Base-by-base conservation (phyloP, 2,113 vertebrate genomes). In the Seriola aureovittata region DNA sequence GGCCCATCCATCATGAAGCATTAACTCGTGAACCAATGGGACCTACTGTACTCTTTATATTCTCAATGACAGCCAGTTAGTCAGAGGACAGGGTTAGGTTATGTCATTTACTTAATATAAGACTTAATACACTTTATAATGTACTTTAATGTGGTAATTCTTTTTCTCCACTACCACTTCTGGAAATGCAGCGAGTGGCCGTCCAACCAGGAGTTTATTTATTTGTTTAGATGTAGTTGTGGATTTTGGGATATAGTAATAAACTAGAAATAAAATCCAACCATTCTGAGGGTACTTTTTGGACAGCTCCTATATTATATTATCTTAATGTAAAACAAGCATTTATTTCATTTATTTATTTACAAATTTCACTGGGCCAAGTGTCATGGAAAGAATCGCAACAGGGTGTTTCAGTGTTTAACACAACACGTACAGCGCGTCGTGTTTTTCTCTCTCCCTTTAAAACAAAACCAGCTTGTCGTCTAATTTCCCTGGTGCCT, bases 401-500 rank as follows among this genome's bases (percentile, higher is more conserved):
- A 25, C 64, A 32, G 36, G 21, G 25, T 62, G 16, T 36, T 55
- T 8, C 38, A 25, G 34, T 44, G 68, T 82, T 72, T 77, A 79
- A 6, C 10, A 50, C 21, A 81, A 34, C 17, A 3, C 6, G 14
- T 21, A 64, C 34, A 62, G 40, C 13, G 5, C 5, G 12, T 48
- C 9, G 11, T 76, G 59, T 62, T 50, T 71, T 78, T 50, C n/a
- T 14, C 55, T 59, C 42, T 40, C 42, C 70, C 13, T 68, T 75
- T 44, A 38, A 82, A 87, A 80, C 66, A 68, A 66, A 77, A 44
- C 14, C 12, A 29, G 32, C 71, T 57, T 58, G 21, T 19, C 21
- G 3, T 70, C 8, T 90, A 63, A 79, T 87, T 84, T 85, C 82
- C 88, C 81, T 7, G 2, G 42, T 67, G 87, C 32, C 64, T 44